phyloP scores from a whole-genome alignment of 1,140 invertebrate genomes.

The Aphis gossypii region DNA sequence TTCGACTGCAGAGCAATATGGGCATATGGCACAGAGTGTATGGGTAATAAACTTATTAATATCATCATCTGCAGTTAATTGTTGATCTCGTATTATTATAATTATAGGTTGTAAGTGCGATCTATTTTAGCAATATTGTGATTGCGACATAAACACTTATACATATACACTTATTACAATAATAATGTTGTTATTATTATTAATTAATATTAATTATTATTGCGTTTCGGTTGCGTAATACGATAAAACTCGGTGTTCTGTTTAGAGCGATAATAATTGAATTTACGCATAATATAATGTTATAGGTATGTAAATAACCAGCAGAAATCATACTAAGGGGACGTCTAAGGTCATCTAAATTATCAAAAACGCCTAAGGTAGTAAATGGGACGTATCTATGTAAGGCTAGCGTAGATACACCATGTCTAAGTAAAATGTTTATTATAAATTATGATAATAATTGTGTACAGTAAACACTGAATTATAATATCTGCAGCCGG shows the following conservation, averaged over 20 bases:
- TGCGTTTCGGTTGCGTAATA: not conserved
- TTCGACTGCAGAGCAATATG: not conserved
- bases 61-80: not conserved
- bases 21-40: not conserved
- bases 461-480: not conserved
- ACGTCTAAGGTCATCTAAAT: not conserved
- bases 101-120: not conserved
- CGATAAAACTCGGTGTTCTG: not conserved
- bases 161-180: not conserved
- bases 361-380: not conserved
- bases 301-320: not conserved
- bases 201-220: not conserved
- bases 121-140: not conserved
- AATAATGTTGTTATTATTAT: constrained; percentile 15
- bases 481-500: not conserved
- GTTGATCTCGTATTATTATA: constrained; percentile 5
- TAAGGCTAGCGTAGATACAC: not conserved
- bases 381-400: not conserved
- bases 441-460: not conserved
- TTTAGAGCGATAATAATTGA: not conserved
- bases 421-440: not conserved
- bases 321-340: not conserved
- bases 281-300: not conserved
- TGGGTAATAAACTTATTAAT: not conserved
- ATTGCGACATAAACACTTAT: not conserved